Evolutionary conservation across 2,888 invertebrate species (phyloP), one percentile per base, ranked within the genome.

Genomic region (Drosophila gaucha): DNA sequence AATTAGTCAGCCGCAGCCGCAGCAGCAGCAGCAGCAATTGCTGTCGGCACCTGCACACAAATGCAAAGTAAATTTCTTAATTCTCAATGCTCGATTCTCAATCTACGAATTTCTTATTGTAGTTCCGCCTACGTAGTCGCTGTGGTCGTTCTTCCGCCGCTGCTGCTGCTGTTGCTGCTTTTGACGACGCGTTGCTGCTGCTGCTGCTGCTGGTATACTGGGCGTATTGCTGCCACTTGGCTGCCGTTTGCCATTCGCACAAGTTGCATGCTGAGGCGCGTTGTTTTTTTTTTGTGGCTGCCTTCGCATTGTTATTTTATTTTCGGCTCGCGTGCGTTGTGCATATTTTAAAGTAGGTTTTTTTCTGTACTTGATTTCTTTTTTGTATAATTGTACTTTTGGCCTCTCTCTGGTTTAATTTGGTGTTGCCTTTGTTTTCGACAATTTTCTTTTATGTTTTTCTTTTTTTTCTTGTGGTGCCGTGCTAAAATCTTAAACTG

Each of bases 231-330:
- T 35, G 67, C 71, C 74, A 77, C 74, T 74, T 67, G 74, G 38
- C 54, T 65, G 67, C 73, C 82, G 85, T 67, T 87, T 75, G 88
- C 70, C 75, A 72, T 85, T 83, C 82, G 82, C 73, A 78, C 82
- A 82, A 80, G 82, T 85, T 84, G 87, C 82, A 74, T 69, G 88
- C 69, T 67, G 18, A 66, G 50, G 28, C 71, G 75, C 71, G 67
- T 22, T 60, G 14, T 26, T 41, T 26, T 10, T 14, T 10, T 14
- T 41, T 14, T 24, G 24, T 14, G 51, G 54, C 39, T 52, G 47
- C 20, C 30, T 35, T 43, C 44, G 31, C 38, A 50, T 62, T 50
- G 50, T 64, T 64, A 35, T 51, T 57, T 78, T 66, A 67, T 86
- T 67, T 65, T 83, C 67, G 73, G 59, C 47, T 63, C 65, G 58